These are phyloP conservation scores for Torymus tubicola DNA, from an alignment of 2,888 invertebrate species.

Conservation along the genomic window DNA sequence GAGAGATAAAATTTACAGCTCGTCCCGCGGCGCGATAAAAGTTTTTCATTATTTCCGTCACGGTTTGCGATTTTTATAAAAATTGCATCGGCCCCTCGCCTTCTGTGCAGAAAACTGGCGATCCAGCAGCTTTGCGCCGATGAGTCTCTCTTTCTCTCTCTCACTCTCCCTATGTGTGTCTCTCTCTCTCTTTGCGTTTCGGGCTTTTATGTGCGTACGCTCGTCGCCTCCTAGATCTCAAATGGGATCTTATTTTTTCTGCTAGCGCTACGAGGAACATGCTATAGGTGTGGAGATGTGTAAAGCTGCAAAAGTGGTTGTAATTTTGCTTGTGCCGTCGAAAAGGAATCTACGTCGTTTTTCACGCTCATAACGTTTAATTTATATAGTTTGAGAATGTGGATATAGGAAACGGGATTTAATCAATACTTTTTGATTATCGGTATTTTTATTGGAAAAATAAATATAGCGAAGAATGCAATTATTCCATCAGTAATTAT, in stretches of 20 bases:
- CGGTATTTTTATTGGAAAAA: too few species aligned
- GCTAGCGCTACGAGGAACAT: too few species aligned
- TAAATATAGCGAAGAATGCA: too few species aligned
- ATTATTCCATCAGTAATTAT: too few species aligned
- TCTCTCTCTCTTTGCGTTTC: neutral
- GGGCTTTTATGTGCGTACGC: conserved; percentile 39
- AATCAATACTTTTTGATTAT: too few species aligned
- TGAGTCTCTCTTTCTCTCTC: neutral
- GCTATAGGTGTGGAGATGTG: too few species aligned
- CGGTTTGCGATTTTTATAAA: conserved; percentile 58
- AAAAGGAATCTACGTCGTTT: too few species aligned
- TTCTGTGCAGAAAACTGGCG: conserved; percentile 28
- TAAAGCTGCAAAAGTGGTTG: neutral
- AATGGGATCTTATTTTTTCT: conserved; percentile 24
- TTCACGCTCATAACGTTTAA: too few species aligned
- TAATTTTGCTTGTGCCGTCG: neutral
- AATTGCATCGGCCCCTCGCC: conserved; percentile 38
- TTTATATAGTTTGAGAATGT: too few species aligned
- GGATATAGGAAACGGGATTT: too few species aligned
- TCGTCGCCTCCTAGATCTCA: conserved; percentile 1
- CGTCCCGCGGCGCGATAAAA: conserved; percentile 49
- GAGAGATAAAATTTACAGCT: conserved; percentile 58
- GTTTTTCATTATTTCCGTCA: conserved; percentile 59
- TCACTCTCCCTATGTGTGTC: too few species aligned
- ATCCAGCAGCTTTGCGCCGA: conserved; percentile 32